Evolutionary conservation across 2,888 invertebrate genomes (phyloP).

Genomic region (Caradrina clavipalpis): DNA sequence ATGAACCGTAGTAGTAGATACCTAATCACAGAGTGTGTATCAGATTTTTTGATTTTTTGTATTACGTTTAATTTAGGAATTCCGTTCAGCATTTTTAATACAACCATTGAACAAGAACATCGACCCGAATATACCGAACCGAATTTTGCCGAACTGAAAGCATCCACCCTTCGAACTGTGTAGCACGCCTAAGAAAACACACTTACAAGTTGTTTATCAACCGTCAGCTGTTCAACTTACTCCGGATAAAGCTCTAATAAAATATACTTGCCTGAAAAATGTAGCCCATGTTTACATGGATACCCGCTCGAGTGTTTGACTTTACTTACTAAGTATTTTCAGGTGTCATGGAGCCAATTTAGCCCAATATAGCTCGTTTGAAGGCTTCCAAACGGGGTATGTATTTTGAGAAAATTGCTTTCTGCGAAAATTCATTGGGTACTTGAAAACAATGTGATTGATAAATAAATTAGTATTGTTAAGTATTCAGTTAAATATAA

Average conservation of each 20-base stretch:
- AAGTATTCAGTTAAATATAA: background rate
- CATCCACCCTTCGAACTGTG: background rate
- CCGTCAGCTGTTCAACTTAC: slow-evolving; percentile 10
- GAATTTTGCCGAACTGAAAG: too few species aligned
- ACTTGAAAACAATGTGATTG: background rate
- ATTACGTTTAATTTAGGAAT: too few species aligned
- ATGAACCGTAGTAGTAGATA: too few species aligned
- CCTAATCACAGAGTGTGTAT: too few species aligned
- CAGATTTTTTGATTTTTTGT: too few species aligned
- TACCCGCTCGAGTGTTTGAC: slow-evolving; percentile 20
- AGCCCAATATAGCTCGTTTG: too few species aligned
- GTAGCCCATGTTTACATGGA: slow-evolving; percentile 31
- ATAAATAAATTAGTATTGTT: background rate
- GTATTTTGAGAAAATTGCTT: slow-evolving; percentile 1
- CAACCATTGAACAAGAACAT: too few species aligned
- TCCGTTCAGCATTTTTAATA: too few species aligned
- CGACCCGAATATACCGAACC: too few species aligned
- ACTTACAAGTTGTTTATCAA: slow-evolving; percentile 13
- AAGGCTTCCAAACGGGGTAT: background rate
- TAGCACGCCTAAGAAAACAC: slow-evolving; percentile 10
- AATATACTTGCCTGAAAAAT: slow-evolving; percentile 32
- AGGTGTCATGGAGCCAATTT: slow-evolving; percentile 11
- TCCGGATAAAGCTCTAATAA: slow-evolving; percentile 20
- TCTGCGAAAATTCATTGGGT: slow-evolving; percentile 2
- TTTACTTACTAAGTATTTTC: slow-evolving; percentile 36